Percentiles rank a stretch among this genome's conserved stretches.
These are phyloP conservation scores for Otus sunia DNA, from an alignment of 2,113 vertebrate genomes.

Conservation along the genomic window DNA sequence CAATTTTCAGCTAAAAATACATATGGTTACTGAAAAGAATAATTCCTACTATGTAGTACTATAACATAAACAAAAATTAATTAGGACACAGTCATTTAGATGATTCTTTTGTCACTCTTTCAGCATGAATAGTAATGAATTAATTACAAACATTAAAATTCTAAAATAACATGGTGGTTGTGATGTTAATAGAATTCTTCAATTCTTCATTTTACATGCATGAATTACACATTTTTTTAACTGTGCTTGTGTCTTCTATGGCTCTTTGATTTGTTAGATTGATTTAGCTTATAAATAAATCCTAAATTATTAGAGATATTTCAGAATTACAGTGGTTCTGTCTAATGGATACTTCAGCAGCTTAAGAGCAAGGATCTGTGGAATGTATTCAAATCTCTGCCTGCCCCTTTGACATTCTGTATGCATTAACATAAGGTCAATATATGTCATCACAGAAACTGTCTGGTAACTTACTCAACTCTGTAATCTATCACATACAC, in stretches of 20 bases:
- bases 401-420: neutral
- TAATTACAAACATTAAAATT: constrained; percentile 15
- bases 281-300: constrained; percentile 15
- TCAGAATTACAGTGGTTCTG: neutral
- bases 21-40: neutral
- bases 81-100: neutral
- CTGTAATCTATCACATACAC: neutral
- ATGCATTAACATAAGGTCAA: neutral
- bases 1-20: neutral
- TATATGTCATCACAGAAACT: neutral
- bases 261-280: neutral
- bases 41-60: neutral
- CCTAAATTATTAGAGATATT: neutral
- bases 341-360: neutral
- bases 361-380: neutral
- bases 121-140: constrained; percentile 20
- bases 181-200: neutral
- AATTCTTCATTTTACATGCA: neutral
- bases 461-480: neutral
- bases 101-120: constrained; percentile 5
- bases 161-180: neutral
- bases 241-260: neutral
- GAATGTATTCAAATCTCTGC: neutral
- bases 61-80: neutral
- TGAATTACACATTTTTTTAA: neutral